These are phyloP conservation scores for Sesia apiformis DNA, from an alignment of 2,888 invertebrate species.

Conservation along the genomic window DNA sequence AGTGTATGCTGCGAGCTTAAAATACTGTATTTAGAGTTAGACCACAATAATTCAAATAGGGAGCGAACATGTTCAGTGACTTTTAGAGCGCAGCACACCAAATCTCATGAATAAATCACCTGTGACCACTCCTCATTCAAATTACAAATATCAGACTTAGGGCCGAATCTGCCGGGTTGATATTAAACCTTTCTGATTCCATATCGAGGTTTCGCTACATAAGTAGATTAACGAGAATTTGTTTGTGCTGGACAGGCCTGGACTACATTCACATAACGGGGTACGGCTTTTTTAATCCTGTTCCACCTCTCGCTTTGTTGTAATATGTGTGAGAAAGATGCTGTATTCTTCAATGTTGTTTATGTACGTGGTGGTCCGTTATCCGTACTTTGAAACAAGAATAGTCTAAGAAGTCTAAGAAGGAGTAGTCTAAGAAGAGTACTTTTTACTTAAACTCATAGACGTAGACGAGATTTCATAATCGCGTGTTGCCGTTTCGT, in stretches of 20 bases:
- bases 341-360: conserved; percentile 29
- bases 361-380: not conserved
- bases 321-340: conserved; percentile 23
- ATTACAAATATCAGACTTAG: conserved; percentile 30
- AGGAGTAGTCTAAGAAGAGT: no score
- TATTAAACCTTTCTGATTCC: conserved; percentile 24
- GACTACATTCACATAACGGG: conserved; percentile 27
- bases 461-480: no score
- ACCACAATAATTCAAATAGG: not conserved
- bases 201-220: conserved; percentile 19
- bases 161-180: conserved; percentile 25
- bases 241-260: conserved; percentile 24
- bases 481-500: no score
- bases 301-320: conserved; percentile 19
- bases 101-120: conserved; percentile 31
- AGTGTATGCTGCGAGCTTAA: no score
- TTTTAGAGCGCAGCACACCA: conserved; percentile 15
- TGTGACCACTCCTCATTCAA: conserved; percentile 14
- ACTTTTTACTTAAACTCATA: no score
- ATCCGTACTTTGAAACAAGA: not conserved
- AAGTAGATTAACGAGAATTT: conserved; percentile 34
- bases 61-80: conserved; percentile 18
- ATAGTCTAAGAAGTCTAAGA: no score
- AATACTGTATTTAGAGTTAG: not conserved
- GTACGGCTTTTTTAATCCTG: conserved; percentile 35